Base-by-base conservation (phyloP, 2,888 invertebrate species). In the Pterostichus niger region DNA sequence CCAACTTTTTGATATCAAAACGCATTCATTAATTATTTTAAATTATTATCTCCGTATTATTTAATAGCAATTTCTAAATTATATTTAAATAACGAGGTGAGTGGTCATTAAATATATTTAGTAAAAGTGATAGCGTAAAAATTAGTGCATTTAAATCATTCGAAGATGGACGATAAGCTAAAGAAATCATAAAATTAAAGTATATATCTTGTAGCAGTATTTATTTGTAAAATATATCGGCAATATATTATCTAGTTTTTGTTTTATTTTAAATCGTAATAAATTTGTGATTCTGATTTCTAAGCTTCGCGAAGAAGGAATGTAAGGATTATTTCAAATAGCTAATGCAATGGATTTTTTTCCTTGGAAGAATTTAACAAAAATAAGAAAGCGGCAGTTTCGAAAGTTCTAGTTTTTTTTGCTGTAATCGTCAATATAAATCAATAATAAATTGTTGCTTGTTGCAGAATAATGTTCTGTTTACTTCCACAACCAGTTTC, bases 301-400 rank as follows among this genome's bases (percentile, higher is more conserved):
- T 59, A 31, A 59, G 17, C 59, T 59, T 13, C 17, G 17, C 17
- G 11, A 17, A 64, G 35, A 64, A 35, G 59, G 59, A 59, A 59
- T 59, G 31, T 10, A 35, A n/a, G n/a, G 33, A 64, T 64, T 35
- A 13, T 64, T 64, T 64, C 35, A 64, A 64, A 24, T 10, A 64
- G 31, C 64, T 64, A 64, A 64, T 64, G 35, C 64, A 64, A 5
- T 10, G n/a, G 49, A 49, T 49, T 40, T 40, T 40, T 40, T 64
- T 61, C n/a, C 31, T 64, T 64, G 13, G n/a, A 31, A 35, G 64
- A 33, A 75, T 75, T 75, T 49, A 52, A 46, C 46, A 24, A 75
- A 73, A 75, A 75, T 75, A 75, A 52, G 75, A 46, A 75, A 75
- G 75, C 46, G 46, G 46, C n/a, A 49, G 15, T 75, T 75, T 75